Base-by-base conservation (phyloP, 1,140 invertebrate genomes). In the Solenopsis invicta region DNA sequence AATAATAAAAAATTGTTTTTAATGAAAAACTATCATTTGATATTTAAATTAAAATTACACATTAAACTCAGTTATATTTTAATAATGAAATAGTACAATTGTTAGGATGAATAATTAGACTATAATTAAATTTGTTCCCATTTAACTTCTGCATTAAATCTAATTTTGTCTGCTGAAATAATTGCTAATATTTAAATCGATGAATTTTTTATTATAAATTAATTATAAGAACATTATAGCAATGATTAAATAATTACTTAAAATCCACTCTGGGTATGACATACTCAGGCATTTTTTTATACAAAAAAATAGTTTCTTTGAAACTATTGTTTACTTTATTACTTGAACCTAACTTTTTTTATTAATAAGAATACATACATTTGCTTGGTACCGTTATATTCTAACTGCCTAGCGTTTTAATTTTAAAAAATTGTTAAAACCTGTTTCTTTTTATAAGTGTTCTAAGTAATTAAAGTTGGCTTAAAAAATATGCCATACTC, bases 1-100 rank as follows among this genome's bases (percentile, higher is more conserved):
- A n/a, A 10, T 41, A 37, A 5, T 66, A 66, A 37, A n/a, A 66
- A 37, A 37, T 9, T 50, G 13, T 77, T 59, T 6, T 34, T 37
- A 2, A 16, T 75, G 1, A 56, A 37, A 56, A 16, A 18, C 29
- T 34, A 75, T 4, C 1, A 9, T 9, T n/a, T 87, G 18, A 62
- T 59, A 66, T 87, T 80, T 87, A 84, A 87, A 87, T 78, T 85
- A 87, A 84, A 64, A 78, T 62, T 82, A 21, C 1, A 76, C 8
- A 41, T 41, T 74, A 10, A n/a, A 54, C 12, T 56, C 2, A 54
- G 21, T 37, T 56, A 37, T 8, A 75, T 37, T 41, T 41, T 54
- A 54, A 54, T n/a, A 8, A 48, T 48, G 0, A 48, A 48, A 12
- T 48, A 48, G 1, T 48, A 48, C 9, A 52, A 72, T 61, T 13